Conservation (phyloP, 2,113 vertebrate genomes). For the Atrichornis clamosus region DNA sequence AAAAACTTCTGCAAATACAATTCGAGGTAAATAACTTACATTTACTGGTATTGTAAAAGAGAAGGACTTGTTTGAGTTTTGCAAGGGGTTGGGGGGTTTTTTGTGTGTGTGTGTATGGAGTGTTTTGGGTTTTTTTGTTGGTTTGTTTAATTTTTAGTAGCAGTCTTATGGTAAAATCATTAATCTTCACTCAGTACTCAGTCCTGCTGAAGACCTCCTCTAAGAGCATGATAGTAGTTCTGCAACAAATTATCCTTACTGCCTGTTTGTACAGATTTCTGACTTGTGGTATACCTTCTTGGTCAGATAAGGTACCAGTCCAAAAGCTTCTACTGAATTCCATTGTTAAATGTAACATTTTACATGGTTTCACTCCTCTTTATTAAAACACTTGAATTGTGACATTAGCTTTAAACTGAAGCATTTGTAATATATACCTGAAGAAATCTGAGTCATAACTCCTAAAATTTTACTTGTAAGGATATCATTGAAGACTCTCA, state of each 20-base stretch:
- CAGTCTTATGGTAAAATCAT: not conserved
- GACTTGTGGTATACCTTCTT: not conserved
- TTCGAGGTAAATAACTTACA: not conserved
- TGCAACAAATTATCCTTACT: not conserved
- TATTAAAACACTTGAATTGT: not conserved
- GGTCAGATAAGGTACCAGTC: not conserved
- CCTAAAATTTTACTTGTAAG: not conserved
- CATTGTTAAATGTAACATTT: not conserved
- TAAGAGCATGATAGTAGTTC: not conserved
- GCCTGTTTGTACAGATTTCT: not conserved
- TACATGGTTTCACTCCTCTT: not conserved
- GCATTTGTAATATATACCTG: not conserved
- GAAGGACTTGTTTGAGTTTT: not conserved
- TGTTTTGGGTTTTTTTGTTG: not conserved
- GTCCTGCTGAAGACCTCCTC: not conserved
- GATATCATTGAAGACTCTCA: not conserved
- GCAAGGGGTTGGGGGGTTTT: no score
- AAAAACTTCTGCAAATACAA: not conserved
- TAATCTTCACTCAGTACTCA: not conserved
- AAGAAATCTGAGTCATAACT: not conserved
- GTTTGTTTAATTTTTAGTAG: not conserved
- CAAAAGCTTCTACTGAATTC: not conserved
- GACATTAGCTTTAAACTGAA: not conserved
- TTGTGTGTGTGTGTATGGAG: no score
- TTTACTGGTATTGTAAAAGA: not conserved